Evolutionary conservation across 1,140 invertebrate species (phyloP), one percentile per base, ranked within the genome.

Genomic region (Ostrea edulis): DNA sequence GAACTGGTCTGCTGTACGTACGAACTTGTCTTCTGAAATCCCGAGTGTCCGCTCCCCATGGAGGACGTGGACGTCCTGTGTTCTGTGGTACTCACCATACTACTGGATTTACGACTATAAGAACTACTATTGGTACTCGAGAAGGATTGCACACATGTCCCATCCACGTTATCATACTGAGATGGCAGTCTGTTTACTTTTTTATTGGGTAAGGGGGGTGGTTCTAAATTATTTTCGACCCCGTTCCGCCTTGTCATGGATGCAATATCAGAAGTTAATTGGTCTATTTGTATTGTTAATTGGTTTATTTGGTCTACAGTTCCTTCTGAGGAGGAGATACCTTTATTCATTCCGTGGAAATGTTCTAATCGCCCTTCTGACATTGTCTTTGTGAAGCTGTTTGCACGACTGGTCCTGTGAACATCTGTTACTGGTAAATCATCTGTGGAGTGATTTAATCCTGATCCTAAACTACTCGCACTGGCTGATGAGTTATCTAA

Each of bases 191-290:
- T 93, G 89, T 96, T 92, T 95, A 95, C 81, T 95, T 95, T 92
- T 96, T 97, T 97, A 35, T 97, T 97, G n/a, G 97, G 97, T 84
- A 97, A 93, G 12, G 97, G 97, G 89, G 97, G 97, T 5, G 92
- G 89, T 20, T 58, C 51, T 44, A 29, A 54, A 35, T 20, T 52
- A 25, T 68, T 29, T 51, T 44, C 44, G 17, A 62, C 87, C 29
- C 83, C 82, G 68, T 89, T 90, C 52, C 88, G 87, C 35, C 77
- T 86, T 44, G 91, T 90, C 58, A 90, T 91, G 11, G 91, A 92
- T 54, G 93, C 92, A 81, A 94, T 94, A 84, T 92, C 92, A 29
- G 92, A 89, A n/a, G 94, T 94, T 88, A 94, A 86, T 68, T 92
- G 87, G 58, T 93, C 90, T 29, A 94, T 94, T 88, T 93, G 88